These are phyloP conservation scores for Colletes latitarsis DNA, from an alignment of 1,140 invertebrate genomes.

Conservation along the genomic window DNA sequence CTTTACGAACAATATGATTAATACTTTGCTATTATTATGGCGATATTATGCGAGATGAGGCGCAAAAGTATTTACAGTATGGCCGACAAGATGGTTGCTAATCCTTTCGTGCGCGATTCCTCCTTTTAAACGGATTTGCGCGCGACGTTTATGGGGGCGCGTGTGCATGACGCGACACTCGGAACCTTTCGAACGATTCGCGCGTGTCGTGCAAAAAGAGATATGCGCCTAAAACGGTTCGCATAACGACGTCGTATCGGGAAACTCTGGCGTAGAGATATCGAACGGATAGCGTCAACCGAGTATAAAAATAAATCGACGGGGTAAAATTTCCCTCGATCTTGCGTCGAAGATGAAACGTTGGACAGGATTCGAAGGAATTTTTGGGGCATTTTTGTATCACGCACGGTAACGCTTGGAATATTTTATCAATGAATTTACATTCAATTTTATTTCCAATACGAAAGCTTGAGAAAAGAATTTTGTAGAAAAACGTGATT, in stretches of 20 bases:
- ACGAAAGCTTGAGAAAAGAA: too few species aligned
- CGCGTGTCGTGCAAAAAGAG: background rate
- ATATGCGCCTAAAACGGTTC: constrained; percentile 11
- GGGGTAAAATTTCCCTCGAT: constrained; percentile 12
- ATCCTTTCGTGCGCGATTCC: constrained; percentile 42
- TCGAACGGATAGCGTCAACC: constrained; percentile 9
- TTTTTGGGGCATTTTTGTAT: too few species aligned
- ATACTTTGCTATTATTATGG: too few species aligned
- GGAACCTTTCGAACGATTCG: constrained; percentile 21
- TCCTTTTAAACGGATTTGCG: constrained; percentile 43
- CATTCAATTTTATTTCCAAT: too few species aligned
- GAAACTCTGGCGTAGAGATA: background rate
- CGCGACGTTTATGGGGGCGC: constrained; percentile 56
- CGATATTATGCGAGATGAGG: constrained; percentile 35
- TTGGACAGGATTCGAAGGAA: too few species aligned
- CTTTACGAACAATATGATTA: too few species aligned
- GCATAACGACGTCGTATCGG: background rate
- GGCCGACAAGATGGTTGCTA: constrained; percentile 8
- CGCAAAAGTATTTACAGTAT: constrained; percentile 41
- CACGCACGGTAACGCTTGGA: too few species aligned
- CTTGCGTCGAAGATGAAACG: too few species aligned
- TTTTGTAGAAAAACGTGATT: too few species aligned
- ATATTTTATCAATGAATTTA: too few species aligned
- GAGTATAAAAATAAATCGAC: constrained; percentile 29
- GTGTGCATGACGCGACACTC: constrained; percentile 41